phyloP scores from a whole-genome alignment of 2,113 vertebrate genomes.

The Solenodon paradoxus region DNA sequence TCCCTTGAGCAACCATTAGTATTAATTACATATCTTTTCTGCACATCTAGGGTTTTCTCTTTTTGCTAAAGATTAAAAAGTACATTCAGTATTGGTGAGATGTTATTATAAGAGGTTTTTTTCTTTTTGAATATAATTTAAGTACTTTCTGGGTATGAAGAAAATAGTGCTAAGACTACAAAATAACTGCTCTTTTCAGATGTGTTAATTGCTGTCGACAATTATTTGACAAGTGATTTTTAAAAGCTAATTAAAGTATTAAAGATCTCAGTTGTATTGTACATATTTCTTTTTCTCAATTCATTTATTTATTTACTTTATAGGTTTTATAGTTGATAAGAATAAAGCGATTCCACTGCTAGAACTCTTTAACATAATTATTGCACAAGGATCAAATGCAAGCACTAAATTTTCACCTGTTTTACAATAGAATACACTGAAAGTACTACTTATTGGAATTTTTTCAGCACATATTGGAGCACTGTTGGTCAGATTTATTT shows the following conservation, averaged over 20 bases:
- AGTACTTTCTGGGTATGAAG: not conserved
- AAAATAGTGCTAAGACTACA: not conserved
- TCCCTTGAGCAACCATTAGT: not conserved
- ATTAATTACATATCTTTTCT: not conserved
- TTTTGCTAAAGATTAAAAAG: not conserved
- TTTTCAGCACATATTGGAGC: not conserved
- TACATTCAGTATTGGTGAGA: not conserved
- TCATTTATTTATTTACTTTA: not conserved
- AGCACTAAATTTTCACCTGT: not conserved
- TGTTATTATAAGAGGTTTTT: not conserved
- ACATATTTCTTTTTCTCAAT: not conserved
- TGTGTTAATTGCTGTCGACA: not conserved
- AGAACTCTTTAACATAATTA: not conserved
- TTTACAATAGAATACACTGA: not conserved
- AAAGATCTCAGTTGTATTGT: not conserved
- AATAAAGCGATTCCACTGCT: not conserved
- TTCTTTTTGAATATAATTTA: not conserved
- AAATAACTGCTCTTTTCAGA: not conserved
- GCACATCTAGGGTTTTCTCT: not conserved
- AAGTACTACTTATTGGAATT: not conserved
- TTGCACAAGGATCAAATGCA: not conserved
- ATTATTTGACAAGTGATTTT: not conserved
- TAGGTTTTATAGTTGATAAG: not conserved
- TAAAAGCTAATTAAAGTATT: not conserved
- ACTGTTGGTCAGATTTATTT: constrained; percentile 7